Evolutionary conservation across 2,888 invertebrate species (phyloP).

Genomic region (Drosophila recens): DNA sequence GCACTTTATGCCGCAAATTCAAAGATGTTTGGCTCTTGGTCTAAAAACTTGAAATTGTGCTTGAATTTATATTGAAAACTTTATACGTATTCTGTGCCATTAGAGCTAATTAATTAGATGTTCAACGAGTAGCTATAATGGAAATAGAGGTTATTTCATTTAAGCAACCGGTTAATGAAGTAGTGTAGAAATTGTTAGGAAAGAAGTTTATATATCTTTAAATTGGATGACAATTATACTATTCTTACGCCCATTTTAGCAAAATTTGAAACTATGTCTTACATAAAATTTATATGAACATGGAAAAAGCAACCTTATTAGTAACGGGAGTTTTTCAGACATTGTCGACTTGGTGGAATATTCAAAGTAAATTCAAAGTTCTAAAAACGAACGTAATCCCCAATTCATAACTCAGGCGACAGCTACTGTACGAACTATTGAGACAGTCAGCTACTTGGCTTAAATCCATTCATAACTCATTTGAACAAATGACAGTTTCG

Average conservation of each 20-base stretch:
- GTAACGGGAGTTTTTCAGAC: not conserved
- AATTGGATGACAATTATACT: not conserved
- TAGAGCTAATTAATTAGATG: not conserved
- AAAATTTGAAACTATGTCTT: no score
- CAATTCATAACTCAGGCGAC: constrained; percentile 28
- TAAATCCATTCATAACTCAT: constrained; percentile 32
- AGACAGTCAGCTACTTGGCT: constrained; percentile 13
- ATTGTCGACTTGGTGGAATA: constrained; percentile 1
- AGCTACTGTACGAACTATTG: constrained; percentile 13
- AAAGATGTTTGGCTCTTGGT: constrained; percentile 18
- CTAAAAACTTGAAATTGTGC: constrained; percentile 6
- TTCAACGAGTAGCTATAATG: not conserved
- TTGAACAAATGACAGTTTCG: not conserved
- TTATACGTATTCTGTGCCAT: not conserved
- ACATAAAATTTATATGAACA: no score
- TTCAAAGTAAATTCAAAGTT: not conserved
- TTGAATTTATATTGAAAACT: not conserved
- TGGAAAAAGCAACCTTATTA: not conserved
- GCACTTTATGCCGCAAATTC: constrained; percentile 54
- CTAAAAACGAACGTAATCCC: constrained; percentile 10
- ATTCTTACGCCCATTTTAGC: no score
- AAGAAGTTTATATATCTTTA: not conserved
- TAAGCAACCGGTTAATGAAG: not conserved
- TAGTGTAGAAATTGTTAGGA: not conserved
- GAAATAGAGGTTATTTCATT: not conserved